Evolutionary conservation across 2,113 vertebrate species (phyloP), one percentile per base, ranked within the genome.

Genomic region (Urocitellus parryii): DNA sequence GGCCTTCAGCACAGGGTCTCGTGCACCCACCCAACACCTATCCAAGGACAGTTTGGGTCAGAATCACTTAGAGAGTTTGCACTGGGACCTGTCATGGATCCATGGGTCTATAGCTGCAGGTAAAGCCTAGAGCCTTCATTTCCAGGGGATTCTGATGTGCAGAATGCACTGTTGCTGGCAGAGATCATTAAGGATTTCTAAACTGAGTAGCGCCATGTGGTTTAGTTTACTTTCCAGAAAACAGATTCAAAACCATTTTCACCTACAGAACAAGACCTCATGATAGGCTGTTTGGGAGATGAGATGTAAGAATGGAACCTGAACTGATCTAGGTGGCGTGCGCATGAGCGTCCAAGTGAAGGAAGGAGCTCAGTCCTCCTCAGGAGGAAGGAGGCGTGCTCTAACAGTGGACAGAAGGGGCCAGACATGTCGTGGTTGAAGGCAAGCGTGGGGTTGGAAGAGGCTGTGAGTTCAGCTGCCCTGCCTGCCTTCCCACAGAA

Each of bases 381-480:
- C 10, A 51, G 48, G 11, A 51, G 48, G 48, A 3, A 51, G 65
- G 74, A 56, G 14, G 39, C 14, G 2, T 5, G 29, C 18, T 22
- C 16, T 9, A 24, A 0, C 8, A 4, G 45, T 8, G 45, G 70
- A 25, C 24, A 1, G 53, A 25, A 4, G 45, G 34, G 5, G 20
- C 53, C 67, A 12, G n/a, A 11, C 68, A 13, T 0, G 2, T 34
- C 72, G 39, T 48, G 22, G 1, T 2, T 6, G 73, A 6, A 37
- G 72, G 45, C 18, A 18, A 0, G 7, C 3, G 5, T 17, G 27
- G 0, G 1, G 5, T 63, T 0, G 0, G 68, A n/a, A 6, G 24
- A 5, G 56, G 14, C 14, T 16, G 53, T 20, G 45, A 1, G 5
- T 16, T 16, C 29, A 1, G 20, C 32, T 17, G 1, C 17, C 9